phyloP scores from a whole-genome alignment of 2,113 vertebrate genomes.

The Microcebus murinus region DNA sequence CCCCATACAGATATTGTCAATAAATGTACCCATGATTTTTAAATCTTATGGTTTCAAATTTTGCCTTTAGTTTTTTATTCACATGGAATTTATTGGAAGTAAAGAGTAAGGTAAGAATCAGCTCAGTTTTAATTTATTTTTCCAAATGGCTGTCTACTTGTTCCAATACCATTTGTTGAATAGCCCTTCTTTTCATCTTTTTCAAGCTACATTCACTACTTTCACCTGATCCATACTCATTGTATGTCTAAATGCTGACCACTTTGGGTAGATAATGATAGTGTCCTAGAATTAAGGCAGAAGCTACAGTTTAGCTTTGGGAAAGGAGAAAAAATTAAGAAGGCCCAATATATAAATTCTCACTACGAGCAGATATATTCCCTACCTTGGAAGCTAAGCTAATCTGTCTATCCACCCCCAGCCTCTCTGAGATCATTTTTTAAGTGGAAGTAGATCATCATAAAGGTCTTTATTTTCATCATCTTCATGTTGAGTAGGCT shows the following conservation, averaged over 20 bases:
- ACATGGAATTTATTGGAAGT: neutral
- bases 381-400: slow-evolving; percentile 6
- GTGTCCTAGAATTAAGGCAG: neutral
- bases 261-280: neutral
- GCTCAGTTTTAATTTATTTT: neutral
- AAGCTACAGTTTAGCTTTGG: slow-evolving; percentile 45
- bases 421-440: slow-evolving; percentile 49
- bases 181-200: neutral
- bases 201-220: fast-evolving
- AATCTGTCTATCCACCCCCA: slow-evolving; percentile 45
- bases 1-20: neutral
- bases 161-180: neutral
- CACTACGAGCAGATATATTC: slow-evolving; percentile 63
- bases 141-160: neutral
- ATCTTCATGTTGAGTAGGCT: neutral
- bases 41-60: neutral
- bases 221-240: neutral
- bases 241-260: neutral
- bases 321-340: slow-evolving; percentile 74
- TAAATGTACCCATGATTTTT: neutral
- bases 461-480: neutral
- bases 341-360: slow-evolving; percentile 58
- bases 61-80: neutral
- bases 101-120: neutral
- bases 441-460: neutral